Evolutionary conservation across 2,797 vertebrate genomes (phyloP), one percentile per base, ranked within the genome.

Genomic region (Hippoglossus hippoglossus): DNA sequence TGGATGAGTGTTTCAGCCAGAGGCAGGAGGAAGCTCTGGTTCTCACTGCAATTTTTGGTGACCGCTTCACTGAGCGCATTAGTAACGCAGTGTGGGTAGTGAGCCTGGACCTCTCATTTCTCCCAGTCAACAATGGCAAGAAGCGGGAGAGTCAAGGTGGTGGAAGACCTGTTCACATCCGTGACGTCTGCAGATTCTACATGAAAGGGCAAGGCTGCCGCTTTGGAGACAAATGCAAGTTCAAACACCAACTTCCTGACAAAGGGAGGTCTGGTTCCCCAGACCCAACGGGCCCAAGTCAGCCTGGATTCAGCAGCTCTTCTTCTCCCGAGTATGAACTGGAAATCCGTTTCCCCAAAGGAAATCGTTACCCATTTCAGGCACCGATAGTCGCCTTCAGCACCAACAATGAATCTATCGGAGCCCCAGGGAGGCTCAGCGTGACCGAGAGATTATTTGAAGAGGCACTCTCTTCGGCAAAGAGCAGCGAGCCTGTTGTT

Each of bases 21-120:
- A 94, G 96, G 65, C 95, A 96, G 82, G 98, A 99, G 78, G 98
- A 99, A 80, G 95, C 95, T 10, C 88, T 98, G 66, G 98, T 94
- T 25, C 95, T 99, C 4, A 69, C 62, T 26, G 97, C 98, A 19
- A 99, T 99, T 66, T 99, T 93, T 11, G 97, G 96, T 19, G 96
- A 97, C 11, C 97, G 97, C 69, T 99, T 99, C 84, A 91, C 90
- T 18, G 97, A 99, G 90, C 95, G 96, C 80, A 98, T 99, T 83
- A 88, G 93, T 67, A 96, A 96, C 73, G 79, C 83, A 3, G 97
- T 99, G 72, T 99, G 98, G 98, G 95, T 94, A 18, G 78, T 98
- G 11, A 92, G 81, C 57, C 90, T 99, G 82, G 94, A 97, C 50
- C 79, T 96, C 58, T 82, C 92, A 0, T 96, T 96, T 86, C 64